A percentile compares a stretch with the other conserved stretches of the same genome.
Evolutionary conservation across 2,888 invertebrate species (phyloP).

Genomic region (Allygus modestus): DNA sequence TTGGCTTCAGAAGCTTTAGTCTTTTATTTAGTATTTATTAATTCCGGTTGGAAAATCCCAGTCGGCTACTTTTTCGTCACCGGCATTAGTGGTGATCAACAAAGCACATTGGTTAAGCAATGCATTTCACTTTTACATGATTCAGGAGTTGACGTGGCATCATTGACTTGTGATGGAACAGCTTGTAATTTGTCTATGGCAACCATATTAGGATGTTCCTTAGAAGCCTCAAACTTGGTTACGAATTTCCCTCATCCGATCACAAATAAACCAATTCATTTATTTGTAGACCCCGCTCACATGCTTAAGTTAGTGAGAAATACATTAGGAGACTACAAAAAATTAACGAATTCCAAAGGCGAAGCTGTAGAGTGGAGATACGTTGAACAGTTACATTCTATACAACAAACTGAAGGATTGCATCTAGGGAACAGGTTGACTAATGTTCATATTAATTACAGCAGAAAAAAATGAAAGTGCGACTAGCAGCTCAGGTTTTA

Average conservation of each 20-base stretch:
- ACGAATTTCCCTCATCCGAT: slow-evolving; percentile 55
- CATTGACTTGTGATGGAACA: slow-evolving; percentile 56
- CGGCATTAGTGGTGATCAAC: slow-evolving; percentile 21
- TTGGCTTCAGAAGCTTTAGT: slow-evolving; percentile 47
- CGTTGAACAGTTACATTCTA: slow-evolving; percentile 67
- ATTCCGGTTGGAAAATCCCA: slow-evolving; percentile 42
- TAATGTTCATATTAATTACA: slow-evolving; percentile 63
- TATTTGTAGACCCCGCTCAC: background rate
- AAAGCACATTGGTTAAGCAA: slow-evolving; percentile 31
- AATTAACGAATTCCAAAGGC: slow-evolving; percentile 58
- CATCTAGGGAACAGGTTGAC: slow-evolving; percentile 68
- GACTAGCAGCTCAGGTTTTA: slow-evolving; percentile 61
- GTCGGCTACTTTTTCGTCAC: background rate
- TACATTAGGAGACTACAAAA: slow-evolving; percentile 64
- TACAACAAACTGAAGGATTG: slow-evolving; percentile 68
- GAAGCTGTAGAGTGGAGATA: slow-evolving; percentile 67
- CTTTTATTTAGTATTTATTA: slow-evolving; percentile 42
- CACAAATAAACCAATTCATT: slow-evolving; percentile 33
- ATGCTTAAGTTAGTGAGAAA: slow-evolving; percentile 67
- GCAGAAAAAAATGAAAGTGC: slow-evolving; percentile 65
- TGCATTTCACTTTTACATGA: slow-evolving; percentile 47
- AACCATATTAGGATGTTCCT: slow-evolving; percentile 45
- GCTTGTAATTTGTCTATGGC: slow-evolving; percentile 58
- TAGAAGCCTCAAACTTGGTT: slow-evolving; percentile 47
- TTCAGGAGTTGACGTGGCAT: slow-evolving; percentile 38